These are phyloP conservation scores for Potorous gilbertii DNA, from an alignment of 2,797 vertebrate species.

Conservation along the genomic window DNA sequence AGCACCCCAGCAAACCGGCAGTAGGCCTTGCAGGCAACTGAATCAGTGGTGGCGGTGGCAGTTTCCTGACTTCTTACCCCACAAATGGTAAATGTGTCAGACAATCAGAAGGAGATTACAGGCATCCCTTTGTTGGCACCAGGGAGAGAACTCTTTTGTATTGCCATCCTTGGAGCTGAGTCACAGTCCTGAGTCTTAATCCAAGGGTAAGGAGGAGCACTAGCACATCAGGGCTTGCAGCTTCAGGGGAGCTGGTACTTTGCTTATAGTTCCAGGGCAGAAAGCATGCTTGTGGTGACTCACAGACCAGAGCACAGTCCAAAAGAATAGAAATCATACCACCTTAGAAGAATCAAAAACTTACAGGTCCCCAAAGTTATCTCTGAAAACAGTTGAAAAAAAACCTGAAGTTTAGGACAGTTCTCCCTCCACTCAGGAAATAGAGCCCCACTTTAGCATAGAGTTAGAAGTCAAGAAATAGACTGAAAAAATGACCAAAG, in stretches of 20 bases:
- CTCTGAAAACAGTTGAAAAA: neutral
- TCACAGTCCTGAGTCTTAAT: neutral
- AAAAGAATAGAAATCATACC: neutral
- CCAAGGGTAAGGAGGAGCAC: neutral
- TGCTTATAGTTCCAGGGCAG: too few species aligned
- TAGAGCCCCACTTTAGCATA: neutral
- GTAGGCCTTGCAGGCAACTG: too few species aligned
- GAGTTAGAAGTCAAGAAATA: neutral
- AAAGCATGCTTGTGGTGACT: neutral
- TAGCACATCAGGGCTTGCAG: neutral
- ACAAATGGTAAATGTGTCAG: neutral
- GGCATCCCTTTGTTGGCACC: neutral
- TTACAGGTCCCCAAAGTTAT: neutral
- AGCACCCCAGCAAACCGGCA: neutral
- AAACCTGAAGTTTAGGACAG: neutral
- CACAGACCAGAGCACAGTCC: neutral
- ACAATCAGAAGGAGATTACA: too few species aligned
- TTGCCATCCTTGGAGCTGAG: neutral
- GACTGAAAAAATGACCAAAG: neutral
- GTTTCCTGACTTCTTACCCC: neutral
- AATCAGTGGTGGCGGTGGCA: neutral
- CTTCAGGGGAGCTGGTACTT: too few species aligned
- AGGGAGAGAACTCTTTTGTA: neutral
- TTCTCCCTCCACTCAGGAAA: neutral
- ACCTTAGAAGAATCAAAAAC: neutral